A percentile compares a stretch with the other conserved stretches of the same genome.
These are phyloP conservation scores for Aurelia aurita DNA, from an alignment of 30 jellyfish, hydroid and myxozoan species.

Conservation along the genomic window DNA sequence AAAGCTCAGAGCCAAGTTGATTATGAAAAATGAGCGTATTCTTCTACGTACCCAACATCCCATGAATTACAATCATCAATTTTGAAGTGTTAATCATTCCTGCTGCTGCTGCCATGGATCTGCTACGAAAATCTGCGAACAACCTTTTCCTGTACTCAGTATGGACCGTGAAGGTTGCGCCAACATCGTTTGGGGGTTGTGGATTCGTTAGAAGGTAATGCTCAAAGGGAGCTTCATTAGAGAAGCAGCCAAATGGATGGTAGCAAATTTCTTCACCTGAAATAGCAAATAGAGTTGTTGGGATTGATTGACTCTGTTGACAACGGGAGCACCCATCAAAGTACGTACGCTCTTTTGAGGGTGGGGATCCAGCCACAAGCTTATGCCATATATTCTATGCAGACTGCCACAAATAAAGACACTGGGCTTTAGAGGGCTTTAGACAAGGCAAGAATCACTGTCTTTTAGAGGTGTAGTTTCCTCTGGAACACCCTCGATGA, in stretches of 20 bases:
- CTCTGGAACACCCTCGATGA: too few species aligned
- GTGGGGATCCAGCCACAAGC: too few species aligned
- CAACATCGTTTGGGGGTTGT: conserved; percentile 52
- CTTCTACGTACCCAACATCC: conserved; percentile 63
- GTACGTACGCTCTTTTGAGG: too few species aligned
- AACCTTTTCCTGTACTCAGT: conserved; percentile 14
- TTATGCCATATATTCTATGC: too few species aligned
- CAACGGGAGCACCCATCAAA: too few species aligned
- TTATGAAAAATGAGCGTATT: too few species aligned
- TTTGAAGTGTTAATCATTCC: conserved; percentile 11
- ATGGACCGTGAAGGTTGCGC: conserved; percentile 50
- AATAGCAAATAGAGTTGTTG: not conserved
- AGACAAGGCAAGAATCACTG: too few species aligned
- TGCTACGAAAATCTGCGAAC: conserved; percentile 25
- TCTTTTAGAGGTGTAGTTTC: too few species aligned
- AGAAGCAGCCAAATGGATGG: conserved; percentile 80
- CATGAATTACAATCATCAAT: conserved; percentile 64
- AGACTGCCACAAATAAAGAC: too few species aligned
- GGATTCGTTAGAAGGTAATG: conserved; percentile 71
- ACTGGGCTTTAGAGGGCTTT: too few species aligned
- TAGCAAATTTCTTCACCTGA: conserved; percentile 68
- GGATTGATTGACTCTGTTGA: too few species aligned
- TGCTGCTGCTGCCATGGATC: conserved; percentile 31
- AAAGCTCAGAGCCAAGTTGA: too few species aligned
- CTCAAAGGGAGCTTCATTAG: conserved; percentile 67